A percentile compares a stretch with the other conserved stretches of the same genome.
Conservation (phyloP, 2,888 invertebrate species). For the Morpho deidamia region DNA sequence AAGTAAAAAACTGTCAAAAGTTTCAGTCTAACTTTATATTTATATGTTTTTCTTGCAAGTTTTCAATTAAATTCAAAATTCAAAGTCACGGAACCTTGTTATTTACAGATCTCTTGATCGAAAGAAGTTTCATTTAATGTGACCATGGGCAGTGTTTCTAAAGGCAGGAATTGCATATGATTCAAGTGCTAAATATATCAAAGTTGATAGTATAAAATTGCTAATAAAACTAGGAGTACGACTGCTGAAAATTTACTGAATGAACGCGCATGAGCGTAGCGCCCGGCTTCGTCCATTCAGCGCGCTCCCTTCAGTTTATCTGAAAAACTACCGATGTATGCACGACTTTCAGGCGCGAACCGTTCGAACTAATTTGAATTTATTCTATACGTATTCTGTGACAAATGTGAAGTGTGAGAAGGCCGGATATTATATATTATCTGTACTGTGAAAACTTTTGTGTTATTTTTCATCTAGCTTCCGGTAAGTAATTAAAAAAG, state of each 20-base stretch:
- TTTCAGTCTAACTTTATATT: no score
- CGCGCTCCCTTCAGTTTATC: conserved; percentile 60
- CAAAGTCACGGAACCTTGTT: no score
- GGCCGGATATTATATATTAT: conserved; percentile 12
- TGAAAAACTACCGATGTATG: conserved; percentile 60
- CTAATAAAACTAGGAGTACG: background rate
- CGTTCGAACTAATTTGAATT: conserved; percentile 34
- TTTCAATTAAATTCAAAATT: no score
- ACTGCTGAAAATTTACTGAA: conserved; percentile 17
- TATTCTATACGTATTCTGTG: conserved; percentile 21
- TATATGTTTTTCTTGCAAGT: no score
- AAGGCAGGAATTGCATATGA: no score
- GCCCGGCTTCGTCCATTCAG: conserved; percentile 47
- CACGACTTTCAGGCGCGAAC: conserved; percentile 44
- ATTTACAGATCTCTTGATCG: no score
- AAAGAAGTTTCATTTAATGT: no score
- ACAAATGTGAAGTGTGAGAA: conserved; percentile 18
- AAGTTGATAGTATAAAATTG: background rate
- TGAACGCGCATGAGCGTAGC: conserved; percentile 51
- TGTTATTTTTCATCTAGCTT: background rate
- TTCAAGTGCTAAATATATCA: no score
- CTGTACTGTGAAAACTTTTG: conserved; percentile 13
- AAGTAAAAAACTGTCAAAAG: no score
- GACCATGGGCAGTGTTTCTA: no score
- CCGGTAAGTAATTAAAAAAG: no score